These are phyloP conservation scores for Polydrusus tereticollis DNA, from an alignment of 2,888 invertebrate species.

Conservation along the genomic window DNA sequence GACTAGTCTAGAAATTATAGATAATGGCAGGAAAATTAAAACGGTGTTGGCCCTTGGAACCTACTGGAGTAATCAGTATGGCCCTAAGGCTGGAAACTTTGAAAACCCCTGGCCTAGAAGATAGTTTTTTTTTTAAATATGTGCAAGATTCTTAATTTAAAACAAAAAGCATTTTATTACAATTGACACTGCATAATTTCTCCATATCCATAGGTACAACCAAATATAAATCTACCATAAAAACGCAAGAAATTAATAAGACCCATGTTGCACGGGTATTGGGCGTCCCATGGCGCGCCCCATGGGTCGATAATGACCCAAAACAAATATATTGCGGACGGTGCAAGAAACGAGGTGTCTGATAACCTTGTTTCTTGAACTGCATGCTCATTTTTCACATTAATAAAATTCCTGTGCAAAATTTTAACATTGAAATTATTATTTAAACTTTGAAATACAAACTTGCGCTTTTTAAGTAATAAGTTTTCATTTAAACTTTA, in stretches of 20 bases:
- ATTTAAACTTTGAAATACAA: no score
- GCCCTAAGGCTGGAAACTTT: no score
- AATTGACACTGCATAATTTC: not conserved
- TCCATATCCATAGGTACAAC: not conserved
- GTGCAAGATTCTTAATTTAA: no score
- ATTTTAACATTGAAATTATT: no score
- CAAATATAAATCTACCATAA: slow-evolving; percentile 3
- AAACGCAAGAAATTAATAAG: slow-evolving; percentile 34
- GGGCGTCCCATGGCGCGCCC: slow-evolving; percentile 59
- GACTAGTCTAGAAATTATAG: no score
- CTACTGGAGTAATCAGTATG: no score
- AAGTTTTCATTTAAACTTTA: no score
- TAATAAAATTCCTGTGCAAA: not conserved
- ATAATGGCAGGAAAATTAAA: no score
- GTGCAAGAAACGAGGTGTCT: slow-evolving; percentile 62
- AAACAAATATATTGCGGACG: slow-evolving; percentile 59
- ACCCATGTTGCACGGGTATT: slow-evolving; percentile 39
- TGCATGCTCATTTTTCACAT: slow-evolving; percentile 16
- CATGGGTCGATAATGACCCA: slow-evolving; percentile 59
- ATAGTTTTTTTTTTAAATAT: no score
- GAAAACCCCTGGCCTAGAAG: no score
- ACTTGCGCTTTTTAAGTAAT: no score
- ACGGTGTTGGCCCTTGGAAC: no score
- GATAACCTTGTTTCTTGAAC: slow-evolving; percentile 41
- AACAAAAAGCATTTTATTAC: not conserved